Conservation (phyloP, 2,888 invertebrate genomes). For the Torymus texanus region DNA sequence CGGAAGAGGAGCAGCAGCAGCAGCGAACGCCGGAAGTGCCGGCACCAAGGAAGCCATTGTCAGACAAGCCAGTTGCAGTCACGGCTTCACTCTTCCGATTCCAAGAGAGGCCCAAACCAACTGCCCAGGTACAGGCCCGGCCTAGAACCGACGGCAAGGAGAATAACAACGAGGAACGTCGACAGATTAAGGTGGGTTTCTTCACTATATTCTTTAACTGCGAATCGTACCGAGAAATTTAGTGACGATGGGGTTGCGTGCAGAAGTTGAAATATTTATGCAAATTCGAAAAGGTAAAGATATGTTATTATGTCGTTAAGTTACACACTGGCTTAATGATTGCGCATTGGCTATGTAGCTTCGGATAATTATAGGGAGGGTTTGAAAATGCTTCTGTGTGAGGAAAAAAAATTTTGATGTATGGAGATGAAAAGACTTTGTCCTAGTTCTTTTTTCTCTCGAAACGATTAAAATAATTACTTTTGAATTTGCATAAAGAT, state of each 20-base stretch:
- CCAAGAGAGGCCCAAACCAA: conserved; percentile 11
- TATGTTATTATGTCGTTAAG: too few species aligned
- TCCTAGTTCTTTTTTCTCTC: background rate
- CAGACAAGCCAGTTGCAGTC: conserved; percentile 66
- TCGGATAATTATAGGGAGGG: background rate
- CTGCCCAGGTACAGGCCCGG: conserved; percentile 28
- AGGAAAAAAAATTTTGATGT: too few species aligned
- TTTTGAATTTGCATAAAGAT: too few species aligned
- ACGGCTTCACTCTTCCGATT: conserved; percentile 73
- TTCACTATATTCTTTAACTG: too few species aligned
- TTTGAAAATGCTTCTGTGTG: too few species aligned
- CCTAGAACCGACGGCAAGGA: conserved; percentile 32
- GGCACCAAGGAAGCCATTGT: conserved; percentile 32
- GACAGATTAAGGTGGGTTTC: background rate
- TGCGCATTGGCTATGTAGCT: too few species aligned
- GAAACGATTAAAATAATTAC: too few species aligned
- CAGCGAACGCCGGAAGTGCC: background rate
- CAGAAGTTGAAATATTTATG: too few species aligned
- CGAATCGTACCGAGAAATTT: too few species aligned
- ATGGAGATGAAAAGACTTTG: background rate
- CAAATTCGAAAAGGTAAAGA: too few species aligned
- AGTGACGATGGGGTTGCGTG: too few species aligned
- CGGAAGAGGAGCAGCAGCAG: conserved; percentile 8
- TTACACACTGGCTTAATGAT: too few species aligned
- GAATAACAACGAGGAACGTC: conserved; percentile 31